Base-by-base conservation (phyloP, 2,797 vertebrate species). In the Malacoraja senta region DNA sequence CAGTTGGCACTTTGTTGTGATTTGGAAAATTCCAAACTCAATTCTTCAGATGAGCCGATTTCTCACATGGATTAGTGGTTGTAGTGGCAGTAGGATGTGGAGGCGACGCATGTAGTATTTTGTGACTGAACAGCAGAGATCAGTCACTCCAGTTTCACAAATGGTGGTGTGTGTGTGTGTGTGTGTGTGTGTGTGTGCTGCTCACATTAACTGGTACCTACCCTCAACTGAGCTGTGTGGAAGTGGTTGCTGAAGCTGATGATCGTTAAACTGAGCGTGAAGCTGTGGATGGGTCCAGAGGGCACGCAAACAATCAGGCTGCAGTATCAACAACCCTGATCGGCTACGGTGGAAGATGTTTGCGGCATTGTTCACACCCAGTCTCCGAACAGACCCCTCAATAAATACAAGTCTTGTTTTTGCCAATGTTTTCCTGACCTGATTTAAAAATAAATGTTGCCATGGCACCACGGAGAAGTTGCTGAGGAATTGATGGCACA, bases 361-460 rank as follows among this genome's bases (percentile, higher is more conserved):
- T 84, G 44, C 15, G 4, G 24, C 10, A 10, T 61, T 12, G 15
- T n/a, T 84, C 65, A 12, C 13, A 65, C 58, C 7, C 17, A 32
- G 26, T 12, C 29, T 84, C 24, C n/a, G 44, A 58, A 58, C 44
- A 44, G 26, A 44, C 38, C 9, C 4, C 8, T 58, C 10, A 53
- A 86, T 8, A 35, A 68, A 68, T 88, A 15, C 84, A 19, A 68
- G 84, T 68, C 12, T 88, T 65, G n/a, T 19, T 68, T 88, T 68
- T 19, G n/a, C 21, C 32, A 88, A 68, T 68, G n/a, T 65, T 68
- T 68, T 68, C 84, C 32, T 35, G 84, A 88, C 84, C 63, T 88
- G 65, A 88, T 88, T 68, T 88, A 68, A 88, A 88, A 68, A 88
- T 88, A 88, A 88, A 88, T 19, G 61, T 88, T 68, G 84, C 68